Conservation (phyloP, 2,113 vertebrate species). For the Carassius gibelio region DNA sequence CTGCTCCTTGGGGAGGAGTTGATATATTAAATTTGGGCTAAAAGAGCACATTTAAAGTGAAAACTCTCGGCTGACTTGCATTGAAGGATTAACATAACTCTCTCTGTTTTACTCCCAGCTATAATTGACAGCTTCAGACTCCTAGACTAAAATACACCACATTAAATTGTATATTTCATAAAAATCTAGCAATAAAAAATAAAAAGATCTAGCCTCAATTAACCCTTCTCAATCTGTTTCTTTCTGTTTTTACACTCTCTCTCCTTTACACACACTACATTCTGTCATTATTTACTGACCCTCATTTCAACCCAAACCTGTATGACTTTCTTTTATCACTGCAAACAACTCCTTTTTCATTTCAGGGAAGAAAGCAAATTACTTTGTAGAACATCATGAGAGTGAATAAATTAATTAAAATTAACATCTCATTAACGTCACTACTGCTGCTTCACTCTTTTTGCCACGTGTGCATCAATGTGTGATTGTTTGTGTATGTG, state of each 20-base stretch:
- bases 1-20: conserved; percentile 52
- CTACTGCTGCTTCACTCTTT: too few species aligned
- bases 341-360: not conserved
- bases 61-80: conserved; percentile 51
- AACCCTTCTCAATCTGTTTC: conserved; percentile 22
- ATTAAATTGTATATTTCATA: conserved; percentile 41
- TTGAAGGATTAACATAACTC: conserved; percentile 51
- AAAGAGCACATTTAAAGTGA: conserved; percentile 66
- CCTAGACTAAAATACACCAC: conserved; percentile 44
- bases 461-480: too few species aligned
- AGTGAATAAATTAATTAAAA: too few species aligned
- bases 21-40: conserved; percentile 67
- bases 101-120: conserved; percentile 56
- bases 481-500: not conserved
- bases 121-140: conserved; percentile 61
- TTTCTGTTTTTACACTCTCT: not conserved
- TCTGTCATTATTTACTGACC: not conserved
- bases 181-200: not conserved
- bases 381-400: not conserved
- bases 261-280: not conserved
- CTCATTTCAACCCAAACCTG: not conserved
- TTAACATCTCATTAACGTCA: not conserved
- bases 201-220: conserved; percentile 45
- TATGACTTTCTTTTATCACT: not conserved
- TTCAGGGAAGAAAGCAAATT: not conserved